A percentile compares a stretch with the other conserved stretches of the same genome.
phyloP scores from a whole-genome alignment of 2,888 invertebrate genomes.

The Chaetogeoica ovagalla region DNA sequence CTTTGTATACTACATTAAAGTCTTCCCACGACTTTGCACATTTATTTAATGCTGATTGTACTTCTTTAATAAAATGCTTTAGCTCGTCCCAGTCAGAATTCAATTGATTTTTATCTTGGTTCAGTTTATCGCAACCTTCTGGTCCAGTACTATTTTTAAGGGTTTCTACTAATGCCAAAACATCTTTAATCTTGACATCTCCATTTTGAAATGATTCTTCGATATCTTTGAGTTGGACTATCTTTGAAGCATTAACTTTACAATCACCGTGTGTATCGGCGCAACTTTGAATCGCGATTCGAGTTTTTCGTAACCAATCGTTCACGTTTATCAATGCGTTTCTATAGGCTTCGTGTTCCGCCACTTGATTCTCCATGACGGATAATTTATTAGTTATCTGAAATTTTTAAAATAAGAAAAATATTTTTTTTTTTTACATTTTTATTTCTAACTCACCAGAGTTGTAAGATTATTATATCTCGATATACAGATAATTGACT shows the following conservation, averaged over 20 bases:
- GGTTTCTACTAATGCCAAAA: conserved; percentile 62
- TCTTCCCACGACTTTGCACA: conserved; percentile 82
- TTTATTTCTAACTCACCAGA: conserved; percentile 61
- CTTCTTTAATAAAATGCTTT: conserved; percentile 75
- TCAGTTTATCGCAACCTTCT: conserved; percentile 80
- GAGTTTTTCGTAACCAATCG: conserved; percentile 81
- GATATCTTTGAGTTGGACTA: conserved; percentile 73
- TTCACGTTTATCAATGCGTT: conserved; percentile 78
- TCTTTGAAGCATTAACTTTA: conserved; percentile 74
- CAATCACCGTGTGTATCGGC: conserved; percentile 88
- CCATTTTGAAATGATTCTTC: conserved; percentile 55
- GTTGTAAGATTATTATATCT: conserved; percentile 73
- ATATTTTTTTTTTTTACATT: too few relatives aligned
- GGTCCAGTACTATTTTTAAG: conserved; percentile 70
- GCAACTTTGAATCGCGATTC: conserved; percentile 80
- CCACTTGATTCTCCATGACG: conserved; percentile 75
- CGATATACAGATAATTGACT: conserved; percentile 31
- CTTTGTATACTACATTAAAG: conserved; percentile 73
- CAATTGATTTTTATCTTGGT: conserved; percentile 79
- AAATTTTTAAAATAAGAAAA: conserved; percentile 7
- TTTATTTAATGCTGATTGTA: conserved; percentile 73
- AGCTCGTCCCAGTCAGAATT: conserved; percentile 81
- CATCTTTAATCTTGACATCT: conserved; percentile 73
- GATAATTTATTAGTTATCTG: conserved; percentile 54
- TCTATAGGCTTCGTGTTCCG: conserved; percentile 84